Base-by-base conservation (phyloP, 2,113 vertebrate species). In the Gallinago paraguaiae region DNA sequence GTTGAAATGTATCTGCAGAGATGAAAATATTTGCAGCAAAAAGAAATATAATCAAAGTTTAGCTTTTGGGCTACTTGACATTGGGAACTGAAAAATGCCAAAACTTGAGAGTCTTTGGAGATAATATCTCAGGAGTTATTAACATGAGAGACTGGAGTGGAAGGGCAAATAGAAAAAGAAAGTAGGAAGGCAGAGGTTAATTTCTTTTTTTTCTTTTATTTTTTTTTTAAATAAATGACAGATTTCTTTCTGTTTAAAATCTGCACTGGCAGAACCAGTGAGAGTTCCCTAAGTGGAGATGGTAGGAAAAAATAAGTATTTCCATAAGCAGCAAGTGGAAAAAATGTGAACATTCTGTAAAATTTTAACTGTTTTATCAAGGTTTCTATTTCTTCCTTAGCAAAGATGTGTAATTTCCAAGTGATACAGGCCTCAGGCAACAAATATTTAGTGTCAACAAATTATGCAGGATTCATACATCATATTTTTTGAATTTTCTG, bases 381-480 rank as follows among this genome's bases (percentile, higher is more conserved):
- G 28, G 5, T 80, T 91, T 89, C 19, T 1, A 45, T 74, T 93
- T 85, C 70, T 82, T 93, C 93, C 77, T 90, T 80, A 71, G 60
- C 27, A 83, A 83, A 88, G 94, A 60, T 39, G 35, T 90, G 70
- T 90, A 88, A 92, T 77, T 95, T 88, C 87, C 11, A 86, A 74
- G 63, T 68, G 89, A 64, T 69, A 41, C 13, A 75, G 69, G 43
- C 94, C 70, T 70, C 56, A 41, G 93, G 90, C 86, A 89, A 86
- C 0, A 7, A 86, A 86, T 83, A 68, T 53, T 96, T 91, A 67
- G 75, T 79, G 88, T 86, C 93, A 90, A 92, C 86, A 95, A 81
- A 94, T 95, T 94, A 94, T 76, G 37, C 69, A 75, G 53, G 39
- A 94, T 69, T 90, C 69, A 76, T 82, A 69, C 35, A 84, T 86